Conservation (phyloP, 1,140 invertebrate genomes). For the Mycetomoellerius zeteki region DNA sequence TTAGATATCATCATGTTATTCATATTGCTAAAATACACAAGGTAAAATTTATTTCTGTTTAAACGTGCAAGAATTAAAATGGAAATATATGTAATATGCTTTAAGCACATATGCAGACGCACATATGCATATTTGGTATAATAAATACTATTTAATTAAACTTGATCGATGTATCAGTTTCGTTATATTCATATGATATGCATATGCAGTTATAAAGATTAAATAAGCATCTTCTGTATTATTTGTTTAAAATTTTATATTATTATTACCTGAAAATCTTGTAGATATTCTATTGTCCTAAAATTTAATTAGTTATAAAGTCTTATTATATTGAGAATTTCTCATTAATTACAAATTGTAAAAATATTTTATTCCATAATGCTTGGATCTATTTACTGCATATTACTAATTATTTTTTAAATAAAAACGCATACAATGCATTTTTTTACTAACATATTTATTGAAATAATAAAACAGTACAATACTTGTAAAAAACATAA, state of each 20-base stretch:
- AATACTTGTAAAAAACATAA: neutral
- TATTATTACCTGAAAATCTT: neutral
- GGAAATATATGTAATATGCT: slow-evolving; percentile 24
- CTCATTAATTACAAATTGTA: slow-evolving; percentile 2
- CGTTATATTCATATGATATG: slow-evolving; percentile 11
- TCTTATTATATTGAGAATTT: neutral
- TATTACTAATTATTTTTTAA: neutral
- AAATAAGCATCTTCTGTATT: neutral
- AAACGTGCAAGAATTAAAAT: slow-evolving; percentile 24
- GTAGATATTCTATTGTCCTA: neutral
- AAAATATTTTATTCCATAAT: neutral
- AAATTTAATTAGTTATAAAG: neutral
- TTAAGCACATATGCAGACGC: neutral
- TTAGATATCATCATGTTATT: slow-evolving; percentile 36
- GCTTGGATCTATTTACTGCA: neutral
- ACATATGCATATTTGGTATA: slow-evolving; percentile 6
- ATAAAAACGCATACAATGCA: neutral
- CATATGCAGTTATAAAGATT: neutral
- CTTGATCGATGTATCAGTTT: neutral
- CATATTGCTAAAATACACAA: slow-evolving; percentile 12
- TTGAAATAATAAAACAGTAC: slow-evolving; percentile 8
- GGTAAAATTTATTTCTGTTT: slow-evolving; percentile 41
- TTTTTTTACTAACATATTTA: slow-evolving; percentile 2
- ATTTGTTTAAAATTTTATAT: neutral
- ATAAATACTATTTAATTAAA: slow-evolving; percentile 43